Base-by-base conservation (phyloP, 2,113 vertebrate genomes). In the Tor tambroides region DNA sequence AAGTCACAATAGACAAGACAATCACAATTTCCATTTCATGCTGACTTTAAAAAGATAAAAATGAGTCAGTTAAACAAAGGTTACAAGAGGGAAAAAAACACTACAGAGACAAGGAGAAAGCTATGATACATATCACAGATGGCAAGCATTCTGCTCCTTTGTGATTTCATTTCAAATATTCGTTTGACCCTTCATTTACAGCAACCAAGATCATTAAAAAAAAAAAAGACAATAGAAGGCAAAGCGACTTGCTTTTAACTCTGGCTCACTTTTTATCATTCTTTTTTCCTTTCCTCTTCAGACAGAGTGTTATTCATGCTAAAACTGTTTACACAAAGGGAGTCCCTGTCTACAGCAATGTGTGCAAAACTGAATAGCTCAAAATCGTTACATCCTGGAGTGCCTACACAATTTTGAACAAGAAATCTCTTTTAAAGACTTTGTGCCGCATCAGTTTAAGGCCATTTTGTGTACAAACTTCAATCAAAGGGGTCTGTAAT, bases 401-500 rank as follows among this genome's bases (percentile, higher is more conserved):
- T 89, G 86, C 79, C 79, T 75, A 38, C 63, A 46, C 71, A 69
- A 59, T 83, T 84, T 80, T 17, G 30, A 32, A 80, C 86, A 86
- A 86, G 38, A 76, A 85, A 87, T 83, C 28, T 71, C 63, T 71
- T 72, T 72, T 46, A 87, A 82, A 89, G 77, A 19, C 35, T 46
- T 80, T 88, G 65, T 83, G 69, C 51, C 14, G 23, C 23, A 12
- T 51, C 84, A 84, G 75, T 90, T 86, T 90, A 81, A 83, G 38
- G 79, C 81, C 72, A 75, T 61, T 54, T 67, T 86, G 86, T 90
- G 84, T 86, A 89, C 88, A 82, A 75, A 89, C 85, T 87, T 88
- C 84, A 84, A 89, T 90, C 86, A 90, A 84, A 89, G 90, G 67
- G 72, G 74, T 46, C 74, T 77, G 75, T 89, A 86, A 84, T 89